Evolutionary conservation across 1,140 invertebrate genomes (phyloP).

Genomic region (Drosophila nasuta): DNA sequence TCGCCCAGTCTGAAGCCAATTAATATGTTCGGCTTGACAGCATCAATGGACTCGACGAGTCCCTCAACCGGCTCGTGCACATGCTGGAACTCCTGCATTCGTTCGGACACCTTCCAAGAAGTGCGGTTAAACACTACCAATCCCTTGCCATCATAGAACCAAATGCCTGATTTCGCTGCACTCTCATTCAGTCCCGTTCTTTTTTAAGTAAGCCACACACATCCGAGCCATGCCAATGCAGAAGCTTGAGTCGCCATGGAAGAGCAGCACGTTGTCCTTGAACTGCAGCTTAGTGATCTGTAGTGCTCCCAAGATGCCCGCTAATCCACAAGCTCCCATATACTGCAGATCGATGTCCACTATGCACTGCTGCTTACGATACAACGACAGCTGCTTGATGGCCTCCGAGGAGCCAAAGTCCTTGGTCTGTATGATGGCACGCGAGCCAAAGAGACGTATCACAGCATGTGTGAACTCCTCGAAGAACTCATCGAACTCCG

Average conservation of each 20-base stretch:
- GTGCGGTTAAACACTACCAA: constrained; percentile 91
- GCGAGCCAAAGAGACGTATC: constrained; percentile 93
- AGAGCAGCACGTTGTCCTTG: constrained; percentile 93
- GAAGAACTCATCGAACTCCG: constrained; percentile 95
- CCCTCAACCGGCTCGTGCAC: constrained; percentile 89
- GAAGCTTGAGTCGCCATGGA: constrained; percentile 97
- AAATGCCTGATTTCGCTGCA: constrained; percentile 91
- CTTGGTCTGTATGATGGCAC: constrained; percentile 95
- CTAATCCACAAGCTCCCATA: constrained; percentile 95
- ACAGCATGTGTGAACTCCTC: constrained; percentile 90
- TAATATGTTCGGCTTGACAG: constrained; percentile 92
- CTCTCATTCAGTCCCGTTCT: constrained; percentile 90
- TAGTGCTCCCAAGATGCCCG: constrained; percentile 94
- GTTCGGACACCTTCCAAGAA: constrained; percentile 89
- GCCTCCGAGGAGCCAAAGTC: constrained; percentile 97
- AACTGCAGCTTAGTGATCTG: constrained; percentile 91
- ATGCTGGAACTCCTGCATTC: constrained; percentile 92
- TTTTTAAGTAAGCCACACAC: constrained; percentile 94
- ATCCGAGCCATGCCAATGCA: constrained; percentile 94
- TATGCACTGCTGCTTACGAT: constrained; percentile 94
- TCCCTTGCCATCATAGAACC: constrained; percentile 89
- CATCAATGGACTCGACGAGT: constrained; percentile 91
- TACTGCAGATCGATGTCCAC: constrained; percentile 99
- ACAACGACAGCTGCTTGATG: constrained; percentile 93
- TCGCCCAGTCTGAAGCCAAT: constrained; percentile 94